Evolutionary conservation across 2,888 invertebrate genomes (phyloP).

Genomic region (Heliconius erato): DNA sequence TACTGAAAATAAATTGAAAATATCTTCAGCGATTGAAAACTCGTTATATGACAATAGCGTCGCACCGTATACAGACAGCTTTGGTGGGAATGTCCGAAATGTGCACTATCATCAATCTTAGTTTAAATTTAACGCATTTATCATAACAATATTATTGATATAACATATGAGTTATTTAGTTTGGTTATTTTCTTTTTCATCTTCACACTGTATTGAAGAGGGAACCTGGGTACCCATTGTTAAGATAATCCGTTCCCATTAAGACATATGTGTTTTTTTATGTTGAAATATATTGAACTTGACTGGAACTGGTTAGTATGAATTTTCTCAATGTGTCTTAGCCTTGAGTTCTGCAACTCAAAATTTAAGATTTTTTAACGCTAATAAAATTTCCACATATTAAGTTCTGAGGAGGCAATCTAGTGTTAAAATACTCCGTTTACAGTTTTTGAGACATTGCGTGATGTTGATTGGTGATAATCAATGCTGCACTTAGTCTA

Average conservation of each 20-base stretch:
- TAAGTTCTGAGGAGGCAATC: no score
- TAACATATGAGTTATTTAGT: not conserved
- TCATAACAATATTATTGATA: constrained; percentile 48
- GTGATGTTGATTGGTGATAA: no score
- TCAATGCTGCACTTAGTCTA: no score
- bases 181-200: not conserved
- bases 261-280: no score
- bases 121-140: constrained; percentile 52
- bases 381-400: no score
- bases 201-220: not conserved
- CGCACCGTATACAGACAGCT: constrained; percentile 48
- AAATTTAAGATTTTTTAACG: no score
- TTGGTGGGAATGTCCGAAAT: constrained; percentile 49
- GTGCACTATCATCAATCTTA: constrained; percentile 54
- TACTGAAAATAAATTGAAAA: not conserved
- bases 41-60: constrained; percentile 52
- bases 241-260: not conserved
- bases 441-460: no score
- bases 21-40: constrained; percentile 46
- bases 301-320: no score
- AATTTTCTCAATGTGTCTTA: no score
- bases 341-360: no score
- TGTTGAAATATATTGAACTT: no score
- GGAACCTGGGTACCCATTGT: not conserved
- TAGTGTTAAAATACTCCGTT: no score